Conservation (phyloP, 1,140 invertebrate species). For the Drosophila orosa region DNA sequence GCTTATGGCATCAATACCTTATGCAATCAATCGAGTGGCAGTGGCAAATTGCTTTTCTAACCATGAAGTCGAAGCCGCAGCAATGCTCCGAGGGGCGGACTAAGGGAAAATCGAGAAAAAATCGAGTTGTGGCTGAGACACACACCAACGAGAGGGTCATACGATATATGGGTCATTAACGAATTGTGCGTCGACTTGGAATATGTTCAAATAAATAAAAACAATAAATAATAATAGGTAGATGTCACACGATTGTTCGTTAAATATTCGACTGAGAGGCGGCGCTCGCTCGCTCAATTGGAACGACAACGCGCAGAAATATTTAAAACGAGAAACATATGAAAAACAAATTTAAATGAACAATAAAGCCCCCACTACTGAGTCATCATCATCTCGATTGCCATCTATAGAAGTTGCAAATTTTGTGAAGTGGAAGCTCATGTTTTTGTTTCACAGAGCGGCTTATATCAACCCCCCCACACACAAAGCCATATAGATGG, state of each 20-base stretch:
- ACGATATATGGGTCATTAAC: constrained; percentile 66
- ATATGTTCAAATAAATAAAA: constrained; percentile 48
- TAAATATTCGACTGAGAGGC: constrained; percentile 3
- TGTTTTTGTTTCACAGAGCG: constrained; percentile 2
- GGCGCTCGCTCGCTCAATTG: constrained; percentile 30
- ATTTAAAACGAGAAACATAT: constrained; percentile 15
- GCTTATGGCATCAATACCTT: constrained; percentile 55
- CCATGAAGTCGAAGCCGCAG: constrained; percentile 50
- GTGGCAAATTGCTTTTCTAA: constrained; percentile 53
- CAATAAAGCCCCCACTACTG: constrained; percentile 14
- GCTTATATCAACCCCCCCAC: constrained; percentile 32
- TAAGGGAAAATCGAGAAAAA: constrained; percentile 24
- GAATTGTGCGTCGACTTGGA: constrained; percentile 56
- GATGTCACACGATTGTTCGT: constrained; percentile 23
- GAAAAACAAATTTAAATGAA: constrained; percentile 10
- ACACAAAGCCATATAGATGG: constrained; percentile 23
- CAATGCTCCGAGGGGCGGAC: constrained; percentile 10
- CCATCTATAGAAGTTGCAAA: constrained; percentile 20
- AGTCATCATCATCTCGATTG: constrained; percentile 18
- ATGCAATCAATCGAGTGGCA: constrained; percentile 59
- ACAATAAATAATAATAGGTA: constrained; percentile 41
- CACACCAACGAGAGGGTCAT: constrained; percentile 28
- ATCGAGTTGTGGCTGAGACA: constrained; percentile 31
- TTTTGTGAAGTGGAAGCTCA: constrained; percentile 19
- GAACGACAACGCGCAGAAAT: constrained; percentile 22